These are phyloP conservation scores for Chinchilla lanigera DNA, from an alignment of 2,113 vertebrate genomes.

Conservation along the genomic window DNA sequence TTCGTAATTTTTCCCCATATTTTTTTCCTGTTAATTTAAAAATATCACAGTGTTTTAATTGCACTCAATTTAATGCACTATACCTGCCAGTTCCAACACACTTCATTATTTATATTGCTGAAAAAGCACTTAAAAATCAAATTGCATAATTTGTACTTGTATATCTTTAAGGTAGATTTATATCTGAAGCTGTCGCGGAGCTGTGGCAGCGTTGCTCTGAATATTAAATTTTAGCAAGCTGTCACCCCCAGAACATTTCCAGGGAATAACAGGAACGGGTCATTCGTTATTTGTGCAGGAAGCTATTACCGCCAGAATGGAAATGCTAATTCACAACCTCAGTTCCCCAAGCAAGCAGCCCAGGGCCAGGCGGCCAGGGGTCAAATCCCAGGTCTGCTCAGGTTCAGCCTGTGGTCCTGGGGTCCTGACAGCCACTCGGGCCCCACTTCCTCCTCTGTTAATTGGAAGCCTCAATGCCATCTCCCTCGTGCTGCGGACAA, in stretches of 20 bases:
- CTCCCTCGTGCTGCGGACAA: not conserved
- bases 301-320: not conserved
- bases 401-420: not conserved
- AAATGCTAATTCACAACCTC: not conserved
- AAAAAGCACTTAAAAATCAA: conserved; percentile 77
- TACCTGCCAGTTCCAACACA: conserved; percentile 77
- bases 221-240: conserved; percentile 58
- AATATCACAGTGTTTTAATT: conserved; percentile 79
- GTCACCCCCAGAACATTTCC: not conserved
- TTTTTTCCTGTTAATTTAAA: conserved; percentile 74
- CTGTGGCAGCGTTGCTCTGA: not conserved
- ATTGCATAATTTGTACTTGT: conserved; percentile 77
- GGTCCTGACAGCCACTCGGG: not conserved
- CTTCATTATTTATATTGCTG: conserved; percentile 77
- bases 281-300: conserved; percentile 21
- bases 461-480: not conserved
- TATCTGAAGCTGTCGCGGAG: conserved; percentile 48
- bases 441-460: not conserved
- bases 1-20: conserved; percentile 26
- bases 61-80: conserved; percentile 72
- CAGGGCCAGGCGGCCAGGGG: not conserved
- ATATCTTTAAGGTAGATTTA: conserved; percentile 76
- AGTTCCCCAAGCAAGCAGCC: not conserved
- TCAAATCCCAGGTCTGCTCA: not conserved
- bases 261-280: not conserved